Evolutionary conservation across 2,797 vertebrate species (phyloP).

Genomic region (Mustela erminea): DNA sequence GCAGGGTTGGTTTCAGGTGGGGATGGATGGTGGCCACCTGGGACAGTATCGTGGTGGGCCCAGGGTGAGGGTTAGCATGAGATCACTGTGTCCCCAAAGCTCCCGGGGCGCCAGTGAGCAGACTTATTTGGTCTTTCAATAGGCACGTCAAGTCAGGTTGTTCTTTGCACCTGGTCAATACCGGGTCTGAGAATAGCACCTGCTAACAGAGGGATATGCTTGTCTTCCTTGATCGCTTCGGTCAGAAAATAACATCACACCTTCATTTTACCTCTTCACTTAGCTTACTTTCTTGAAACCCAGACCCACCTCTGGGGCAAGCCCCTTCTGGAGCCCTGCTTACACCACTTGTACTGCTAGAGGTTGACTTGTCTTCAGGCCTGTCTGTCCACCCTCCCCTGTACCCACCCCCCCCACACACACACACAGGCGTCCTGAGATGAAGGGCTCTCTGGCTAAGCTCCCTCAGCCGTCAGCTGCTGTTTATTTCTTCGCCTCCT

Average conservation of each 20-base stretch:
- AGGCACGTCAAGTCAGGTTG: too few species aligned
- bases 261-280: not conserved
- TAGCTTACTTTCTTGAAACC: not conserved
- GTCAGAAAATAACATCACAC: not conserved
- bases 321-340: not conserved
- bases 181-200: not conserved
- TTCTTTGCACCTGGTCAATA: not conserved
- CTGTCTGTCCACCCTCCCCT: not conserved
- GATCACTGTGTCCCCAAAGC: not conserved
- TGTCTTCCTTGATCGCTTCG: not conserved
- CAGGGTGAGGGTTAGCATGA: too few species aligned
- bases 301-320: not conserved
- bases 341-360: not conserved
- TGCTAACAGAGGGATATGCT: accelerated
- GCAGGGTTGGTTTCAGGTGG: not conserved
- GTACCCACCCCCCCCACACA: too few species aligned
- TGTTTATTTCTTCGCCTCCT: constrained; percentile 88
- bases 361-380: not conserved
- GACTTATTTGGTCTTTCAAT: not conserved
- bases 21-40: accelerated
- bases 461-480: constrained; percentile 87
- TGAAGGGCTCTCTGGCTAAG: constrained; percentile 81
- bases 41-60: accelerated
- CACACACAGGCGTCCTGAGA: constrained; percentile 51
- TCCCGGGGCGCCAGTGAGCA: not conserved